Conservation (phyloP, 2,888 invertebrate species). For the Amphipyra tragopoginis region DNA sequence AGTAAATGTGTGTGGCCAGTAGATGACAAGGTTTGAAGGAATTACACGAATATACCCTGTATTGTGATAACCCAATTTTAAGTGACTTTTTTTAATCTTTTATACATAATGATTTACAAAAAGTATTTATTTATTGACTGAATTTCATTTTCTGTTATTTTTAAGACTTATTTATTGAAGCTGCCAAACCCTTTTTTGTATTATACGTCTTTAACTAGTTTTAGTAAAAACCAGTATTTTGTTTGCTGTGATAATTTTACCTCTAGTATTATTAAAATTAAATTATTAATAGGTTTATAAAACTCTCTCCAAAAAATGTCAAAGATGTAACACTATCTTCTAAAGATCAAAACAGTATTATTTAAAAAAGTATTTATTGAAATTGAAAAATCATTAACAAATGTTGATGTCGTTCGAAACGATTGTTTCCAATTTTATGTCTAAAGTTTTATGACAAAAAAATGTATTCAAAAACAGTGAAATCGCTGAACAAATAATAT, state of each 20-base stretch:
- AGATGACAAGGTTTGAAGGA: no score
- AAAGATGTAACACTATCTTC: slow-evolving; percentile 29
- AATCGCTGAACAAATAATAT: slow-evolving; percentile 28
- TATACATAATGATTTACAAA: background rate
- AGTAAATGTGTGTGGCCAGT: no score
- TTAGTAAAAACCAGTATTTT: slow-evolving; percentile 42
- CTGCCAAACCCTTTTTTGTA: slow-evolving; percentile 38
- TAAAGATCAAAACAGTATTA: slow-evolving; percentile 44
- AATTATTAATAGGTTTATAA: slow-evolving; percentile 26
- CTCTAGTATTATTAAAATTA: slow-evolving; percentile 37
- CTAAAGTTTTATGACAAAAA: slow-evolving; percentile 26
- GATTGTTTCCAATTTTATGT: slow-evolving; percentile 50
- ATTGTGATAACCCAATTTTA: background rate
- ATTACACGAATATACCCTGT: no score
- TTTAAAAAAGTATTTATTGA: slow-evolving; percentile 1
- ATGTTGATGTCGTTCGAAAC: slow-evolving; percentile 53
- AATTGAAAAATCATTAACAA: slow-evolving; percentile 12
- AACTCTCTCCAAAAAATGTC: slow-evolving; percentile 5
- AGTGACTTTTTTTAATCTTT: background rate
- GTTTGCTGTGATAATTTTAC: slow-evolving; percentile 59
- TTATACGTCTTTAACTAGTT: slow-evolving; percentile 25
- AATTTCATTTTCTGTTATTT: slow-evolving; percentile 14
- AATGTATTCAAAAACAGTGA: slow-evolving; percentile 26
- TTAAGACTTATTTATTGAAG: slow-evolving; percentile 2
- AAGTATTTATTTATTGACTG: slow-evolving; percentile 18